Evolutionary conservation across 2,888 invertebrate species (phyloP), one percentile per base, ranked within the genome.

Genomic region (Brenthis hecate): DNA sequence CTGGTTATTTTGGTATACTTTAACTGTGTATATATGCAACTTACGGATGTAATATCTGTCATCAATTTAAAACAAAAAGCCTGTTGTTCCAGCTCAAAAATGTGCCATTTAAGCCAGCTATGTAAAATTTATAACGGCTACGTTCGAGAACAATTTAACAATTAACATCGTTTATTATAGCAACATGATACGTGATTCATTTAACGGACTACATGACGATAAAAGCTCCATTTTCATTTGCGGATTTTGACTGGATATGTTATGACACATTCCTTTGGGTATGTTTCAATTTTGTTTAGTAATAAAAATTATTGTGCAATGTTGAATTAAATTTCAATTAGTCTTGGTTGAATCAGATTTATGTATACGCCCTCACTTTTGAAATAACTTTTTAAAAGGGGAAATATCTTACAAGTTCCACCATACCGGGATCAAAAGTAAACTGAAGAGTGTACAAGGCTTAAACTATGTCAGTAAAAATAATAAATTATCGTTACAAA

Each of bases 91-190:
- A 54, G n/a, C 51, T n/a, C 2, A 11, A 43, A 43, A 43, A 43
- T 11, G 36, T 43, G 36, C 8, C 36, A 43, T 43, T 43, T 43
- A 43, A 43, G 36, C 36, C 36, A 43, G 36, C 36, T 43, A 43
- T 43, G 36, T 43, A 43, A 57, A 51, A 54, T 32, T 28, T 58
- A 23, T 58, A 16, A 60, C 13, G 23, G 43, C 23, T 58, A 47
- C 47, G 28, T 66, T 58, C 47, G 43, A 28, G 58, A 54, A 53
- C 51, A 66, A 23, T 66, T 58, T 53, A 43, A 48, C 16, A 48
- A 32, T 51, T 32, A 61, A 61, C 61, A 32, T 51, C 28, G 16
- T 58, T 62, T 51, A 62, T 53, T 62, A 66, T 53, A 53, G 47
- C 3, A 23, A 54, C 51, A 53, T 28, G 57, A 60, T 54, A 66